phyloP scores from a whole-genome alignment of 2,888 invertebrate genomes.

The Vannuccia rotundouncinata region DNA sequence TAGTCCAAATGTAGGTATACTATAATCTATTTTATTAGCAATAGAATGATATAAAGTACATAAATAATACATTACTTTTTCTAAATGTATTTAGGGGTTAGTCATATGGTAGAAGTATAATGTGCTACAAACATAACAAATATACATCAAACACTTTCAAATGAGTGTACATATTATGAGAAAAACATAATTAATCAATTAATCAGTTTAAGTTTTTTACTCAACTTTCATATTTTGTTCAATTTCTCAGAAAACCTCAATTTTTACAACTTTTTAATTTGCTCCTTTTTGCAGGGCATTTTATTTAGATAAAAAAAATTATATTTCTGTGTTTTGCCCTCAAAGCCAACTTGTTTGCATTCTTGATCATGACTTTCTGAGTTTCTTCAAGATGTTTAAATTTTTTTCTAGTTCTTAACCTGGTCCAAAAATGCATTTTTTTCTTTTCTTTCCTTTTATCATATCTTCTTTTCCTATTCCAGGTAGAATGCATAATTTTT shows the following conservation, averaged over 20 bases:
- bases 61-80: too few species aligned
- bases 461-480: conserved; percentile 16
- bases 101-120: not conserved
- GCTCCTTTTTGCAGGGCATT: conserved; percentile 9
- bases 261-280: not conserved
- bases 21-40: conserved; percentile 17
- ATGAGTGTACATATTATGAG: too few species aligned
- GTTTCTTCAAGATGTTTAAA: conserved; percentile 6
- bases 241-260: not conserved
- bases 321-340: not conserved
- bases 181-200: not conserved
- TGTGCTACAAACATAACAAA: not conserved
- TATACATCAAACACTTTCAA: too few species aligned
- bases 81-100: too few species aligned
- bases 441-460: conserved; percentile 12
- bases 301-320: not conserved
- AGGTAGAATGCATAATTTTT: conserved; percentile 7
- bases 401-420: conserved; percentile 11
- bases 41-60: not conserved
- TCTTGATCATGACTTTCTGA: conserved; percentile 12
- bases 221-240: not conserved
- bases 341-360: conserved; percentile 21
- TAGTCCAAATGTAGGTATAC: conserved; percentile 5
- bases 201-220: not conserved
- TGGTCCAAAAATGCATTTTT: conserved; percentile 8